These are phyloP conservation scores for Diarsia mendica DNA, from an alignment of 2,888 invertebrate species.

Conservation along the genomic window DNA sequence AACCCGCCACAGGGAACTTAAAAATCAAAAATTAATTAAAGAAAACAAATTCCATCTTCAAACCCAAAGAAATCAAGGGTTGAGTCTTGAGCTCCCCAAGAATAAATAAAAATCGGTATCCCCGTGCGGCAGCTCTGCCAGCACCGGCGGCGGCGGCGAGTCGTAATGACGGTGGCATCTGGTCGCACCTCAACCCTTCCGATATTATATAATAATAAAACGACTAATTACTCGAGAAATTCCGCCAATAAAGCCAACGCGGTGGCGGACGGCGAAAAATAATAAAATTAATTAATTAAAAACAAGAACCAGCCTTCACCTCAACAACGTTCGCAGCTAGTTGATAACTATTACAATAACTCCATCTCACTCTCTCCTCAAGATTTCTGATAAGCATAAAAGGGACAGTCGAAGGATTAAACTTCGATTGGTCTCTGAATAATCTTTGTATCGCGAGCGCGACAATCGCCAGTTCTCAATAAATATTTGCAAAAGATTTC, in stretches of 20 bases:
- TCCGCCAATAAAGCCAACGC: slow-evolving; percentile 89
- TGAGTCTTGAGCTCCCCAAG: slow-evolving; percentile 60
- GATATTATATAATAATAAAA: slow-evolving; percentile 91
- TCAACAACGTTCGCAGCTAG: slow-evolving; percentile 56
- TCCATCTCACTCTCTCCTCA: slow-evolving; percentile 34
- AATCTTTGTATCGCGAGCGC: slow-evolving; percentile 66
- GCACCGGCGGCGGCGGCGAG: slow-evolving; percentile 43
- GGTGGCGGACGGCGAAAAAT: slow-evolving; percentile 81
- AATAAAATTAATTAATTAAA: slow-evolving; percentile 91
- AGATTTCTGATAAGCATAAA: neutral
- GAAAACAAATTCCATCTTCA: slow-evolving; percentile 60
- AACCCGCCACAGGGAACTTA: slow-evolving; percentile 32
- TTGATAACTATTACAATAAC: slow-evolving; percentile 51
- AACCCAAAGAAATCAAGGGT: slow-evolving; percentile 57
- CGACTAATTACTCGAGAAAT: slow-evolving; percentile 89
- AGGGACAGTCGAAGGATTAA: slow-evolving; percentile 44
- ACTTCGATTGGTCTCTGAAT: slow-evolving; percentile 44
- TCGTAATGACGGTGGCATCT: slow-evolving; percentile 69
- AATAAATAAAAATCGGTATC: slow-evolving; percentile 63
- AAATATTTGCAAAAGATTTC: slow-evolving; percentile 86
- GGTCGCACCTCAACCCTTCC: slow-evolving; percentile 86
- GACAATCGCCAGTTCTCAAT: slow-evolving; percentile 74
- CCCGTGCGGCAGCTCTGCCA: slow-evolving; percentile 29
- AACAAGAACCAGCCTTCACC: slow-evolving; percentile 77
- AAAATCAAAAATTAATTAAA: slow-evolving; percentile 65